phyloP scores from a whole-genome alignment of 1,140 invertebrate genomes.

The Pectinophora gossypiella region DNA sequence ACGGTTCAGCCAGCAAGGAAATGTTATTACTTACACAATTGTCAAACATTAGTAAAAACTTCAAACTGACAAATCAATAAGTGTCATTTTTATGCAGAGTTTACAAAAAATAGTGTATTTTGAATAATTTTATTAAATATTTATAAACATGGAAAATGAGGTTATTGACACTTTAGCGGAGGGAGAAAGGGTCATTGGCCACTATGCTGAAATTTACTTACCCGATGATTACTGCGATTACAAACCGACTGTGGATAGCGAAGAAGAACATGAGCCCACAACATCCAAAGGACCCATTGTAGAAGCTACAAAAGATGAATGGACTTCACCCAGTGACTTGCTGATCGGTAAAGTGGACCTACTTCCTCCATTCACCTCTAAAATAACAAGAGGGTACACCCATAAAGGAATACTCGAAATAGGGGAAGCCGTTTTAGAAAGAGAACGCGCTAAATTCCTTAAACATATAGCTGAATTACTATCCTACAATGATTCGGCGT shows the following conservation, averaged over 20 bases:
- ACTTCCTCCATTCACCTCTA: conserved; percentile 59
- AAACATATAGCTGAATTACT: conserved; percentile 30
- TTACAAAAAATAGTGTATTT: no score
- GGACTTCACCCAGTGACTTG: conserved; percentile 61
- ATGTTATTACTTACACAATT: no score
- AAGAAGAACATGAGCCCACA: not conserved
- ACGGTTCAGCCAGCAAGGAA: no score
- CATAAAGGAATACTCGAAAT: conserved; percentile 57
- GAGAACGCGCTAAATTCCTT: conserved; percentile 34
- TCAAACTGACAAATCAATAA: no score
- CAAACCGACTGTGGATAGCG: not conserved
- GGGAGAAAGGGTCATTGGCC: conserved; percentile 39
- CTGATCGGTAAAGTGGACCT: conserved; percentile 52
- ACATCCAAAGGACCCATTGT: conserved; percentile 1
- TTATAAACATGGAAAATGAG: no score
- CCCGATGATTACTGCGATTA: conserved; percentile 30
- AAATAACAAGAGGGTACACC: conserved; percentile 58
- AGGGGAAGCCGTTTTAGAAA: conserved; percentile 43
- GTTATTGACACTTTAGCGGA: conserved; percentile 5
- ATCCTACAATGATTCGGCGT: conserved; percentile 49
- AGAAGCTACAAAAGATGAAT: conserved; percentile 17
- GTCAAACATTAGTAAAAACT: no score
- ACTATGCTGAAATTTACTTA: conserved; percentile 55
- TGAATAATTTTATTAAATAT: no score
- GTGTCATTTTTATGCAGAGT: no score